Percentiles rank a stretch among this genome's conserved stretches.
These are phyloP conservation scores for Cyanocitta stelleri DNA, from an alignment of 2,113 vertebrate species.

Conservation along the genomic window DNA sequence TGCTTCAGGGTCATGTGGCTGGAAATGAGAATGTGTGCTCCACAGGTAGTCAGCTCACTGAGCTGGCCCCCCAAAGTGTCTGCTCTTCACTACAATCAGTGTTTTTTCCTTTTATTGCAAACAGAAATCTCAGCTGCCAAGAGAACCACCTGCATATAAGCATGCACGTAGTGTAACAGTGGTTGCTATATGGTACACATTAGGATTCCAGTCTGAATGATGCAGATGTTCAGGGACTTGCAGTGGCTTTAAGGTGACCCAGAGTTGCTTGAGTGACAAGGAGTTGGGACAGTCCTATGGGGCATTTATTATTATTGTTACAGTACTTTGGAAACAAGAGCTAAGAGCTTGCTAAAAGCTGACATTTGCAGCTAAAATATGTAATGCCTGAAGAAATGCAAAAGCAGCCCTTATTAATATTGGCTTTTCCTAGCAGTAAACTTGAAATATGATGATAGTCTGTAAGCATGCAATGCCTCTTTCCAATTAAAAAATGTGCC, in stretches of 20 bases:
- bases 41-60: not conserved
- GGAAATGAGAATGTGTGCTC: not conserved
- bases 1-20: not conserved
- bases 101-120: slow-evolving; percentile 20
- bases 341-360: not conserved
- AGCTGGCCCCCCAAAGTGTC: not conserved
- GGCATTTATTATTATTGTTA: slow-evolving; percentile 10
- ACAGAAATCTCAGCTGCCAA: slow-evolving; percentile 18
- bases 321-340: not conserved
- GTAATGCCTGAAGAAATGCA: slow-evolving; percentile 4
- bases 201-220: slow-evolving; percentile 55
- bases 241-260: slow-evolving; percentile 41
- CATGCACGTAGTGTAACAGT: not conserved
- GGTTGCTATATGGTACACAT: not conserved
- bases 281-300: not conserved
- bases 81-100: not conserved
- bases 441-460: not conserved
- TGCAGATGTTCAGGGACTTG: slow-evolving; percentile 44
- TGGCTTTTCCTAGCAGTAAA: not conserved
- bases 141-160: slow-evolving; percentile 10
- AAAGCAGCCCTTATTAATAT: not conserved
- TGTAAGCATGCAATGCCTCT: not conserved
- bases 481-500: slow-evolving; percentile 9
- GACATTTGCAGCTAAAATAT: slow-evolving; percentile 19
- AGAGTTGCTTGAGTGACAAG: slow-evolving; percentile 24